phyloP scores from a whole-genome alignment of 2,113 vertebrate genomes.

The Strix uralensis region DNA sequence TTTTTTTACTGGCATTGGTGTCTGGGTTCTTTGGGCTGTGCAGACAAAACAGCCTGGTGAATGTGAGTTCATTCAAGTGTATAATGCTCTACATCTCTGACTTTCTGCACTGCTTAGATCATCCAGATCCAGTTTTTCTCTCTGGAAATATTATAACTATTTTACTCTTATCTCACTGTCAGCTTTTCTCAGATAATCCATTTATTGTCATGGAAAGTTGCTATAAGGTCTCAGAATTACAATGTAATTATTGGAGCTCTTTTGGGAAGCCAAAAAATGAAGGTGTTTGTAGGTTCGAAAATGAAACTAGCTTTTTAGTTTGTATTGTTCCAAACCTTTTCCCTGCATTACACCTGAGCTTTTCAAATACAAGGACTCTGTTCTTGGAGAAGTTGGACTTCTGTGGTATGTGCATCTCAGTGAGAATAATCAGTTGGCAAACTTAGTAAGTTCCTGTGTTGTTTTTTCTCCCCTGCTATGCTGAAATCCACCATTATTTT shows the following conservation, averaged over 20 bases:
- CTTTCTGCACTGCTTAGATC: neutral
- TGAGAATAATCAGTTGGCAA: neutral
- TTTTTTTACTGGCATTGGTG: neutral
- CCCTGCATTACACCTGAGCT: neutral
- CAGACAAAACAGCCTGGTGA: neutral
- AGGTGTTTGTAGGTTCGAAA: neutral
- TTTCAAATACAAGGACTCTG: neutral
- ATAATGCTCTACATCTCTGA: neutral
- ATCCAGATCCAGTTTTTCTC: neutral
- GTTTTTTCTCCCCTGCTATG: neutral
- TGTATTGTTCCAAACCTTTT: neutral
- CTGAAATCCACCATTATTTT: neutral
- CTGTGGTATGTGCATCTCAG: fast-evolving
- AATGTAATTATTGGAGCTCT: neutral
- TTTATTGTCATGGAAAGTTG: neutral
- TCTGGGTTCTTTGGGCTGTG: neutral
- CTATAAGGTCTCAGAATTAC: neutral
- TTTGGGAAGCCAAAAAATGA: neutral
- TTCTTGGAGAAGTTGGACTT: neutral
- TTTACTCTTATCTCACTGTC: neutral
- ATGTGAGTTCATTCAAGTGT: neutral
- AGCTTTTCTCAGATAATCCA: neutral
- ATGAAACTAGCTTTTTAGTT: neutral
- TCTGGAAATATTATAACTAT: neutral
- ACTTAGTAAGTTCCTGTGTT: neutral